Conservation (phyloP, 1,140 invertebrate genomes). For the Drosophila arizonae region DNA sequence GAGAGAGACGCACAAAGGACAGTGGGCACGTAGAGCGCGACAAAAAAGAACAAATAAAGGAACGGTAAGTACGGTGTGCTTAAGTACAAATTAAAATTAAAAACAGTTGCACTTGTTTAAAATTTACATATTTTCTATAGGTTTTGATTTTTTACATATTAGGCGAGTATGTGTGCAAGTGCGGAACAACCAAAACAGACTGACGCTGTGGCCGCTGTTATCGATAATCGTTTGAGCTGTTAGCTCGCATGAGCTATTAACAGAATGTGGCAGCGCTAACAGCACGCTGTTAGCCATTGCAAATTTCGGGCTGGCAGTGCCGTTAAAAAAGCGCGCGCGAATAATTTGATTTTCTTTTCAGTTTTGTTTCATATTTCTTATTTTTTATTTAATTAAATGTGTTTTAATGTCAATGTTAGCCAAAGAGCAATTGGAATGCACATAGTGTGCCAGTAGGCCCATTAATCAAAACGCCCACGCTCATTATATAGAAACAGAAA, state of each 20-base stretch:
- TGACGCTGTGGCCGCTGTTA: constrained; percentile 12
- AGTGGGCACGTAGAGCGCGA: constrained; percentile 17
- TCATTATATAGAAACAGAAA: constrained; percentile 49
- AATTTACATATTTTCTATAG: constrained; percentile 36
- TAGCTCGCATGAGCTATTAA: not conserved
- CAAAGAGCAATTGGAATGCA: not conserved
- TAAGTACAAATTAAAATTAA: constrained; percentile 36
- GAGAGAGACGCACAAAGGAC: constrained; percentile 13
- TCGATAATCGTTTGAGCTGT: constrained; percentile 9
- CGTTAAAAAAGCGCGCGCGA: not conserved
- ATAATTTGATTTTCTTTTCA: not conserved
- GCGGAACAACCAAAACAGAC: constrained; percentile 40
- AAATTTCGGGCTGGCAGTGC: constrained; percentile 10
- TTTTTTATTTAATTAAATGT: not conserved
- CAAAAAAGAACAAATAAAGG: constrained; percentile 18
- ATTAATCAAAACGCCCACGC: constrained; percentile 70
- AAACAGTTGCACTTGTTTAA: constrained; percentile 17
- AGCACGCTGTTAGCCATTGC: not conserved
- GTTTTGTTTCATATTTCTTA: not conserved
- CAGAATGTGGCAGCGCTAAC: not conserved
- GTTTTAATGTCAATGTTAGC: constrained; percentile 31
- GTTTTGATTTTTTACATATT: constrained; percentile 20
- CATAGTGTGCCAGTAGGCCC: constrained; percentile 8
- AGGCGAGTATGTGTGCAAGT: constrained; percentile 21
- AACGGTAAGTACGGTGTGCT: constrained; percentile 57